Base-by-base conservation (phyloP, 2,888 invertebrate genomes). In the Andrena camellia region DNA sequence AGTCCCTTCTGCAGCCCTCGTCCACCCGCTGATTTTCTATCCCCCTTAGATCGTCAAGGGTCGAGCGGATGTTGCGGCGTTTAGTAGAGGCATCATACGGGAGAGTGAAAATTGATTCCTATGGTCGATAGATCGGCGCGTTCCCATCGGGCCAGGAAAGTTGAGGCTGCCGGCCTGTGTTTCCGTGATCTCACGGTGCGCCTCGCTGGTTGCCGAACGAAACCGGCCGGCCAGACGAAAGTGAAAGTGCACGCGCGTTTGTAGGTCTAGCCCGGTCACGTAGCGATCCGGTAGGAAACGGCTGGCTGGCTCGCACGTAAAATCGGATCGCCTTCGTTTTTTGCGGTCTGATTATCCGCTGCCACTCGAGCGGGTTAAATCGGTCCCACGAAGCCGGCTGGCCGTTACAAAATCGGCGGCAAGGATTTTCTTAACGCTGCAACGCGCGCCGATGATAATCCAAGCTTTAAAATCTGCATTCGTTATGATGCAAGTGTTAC, bases 231-330 rank as follows among this genome's bases (percentile, higher is more conserved):
- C 23, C n/a, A 13, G 52, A 73, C 50, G 77, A 86, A 83, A 86
- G 81, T 78, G 83, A 86, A 86, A 86, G 86, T 77, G 48, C 64
- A 62, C 23, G 23, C 48, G 59, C 29, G 63, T 59, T 66, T 63
- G 50, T 54, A 59, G 68, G 33, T 59, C 50, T 62, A 69, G 20
- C 42, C 20, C 60, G 67, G 60, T 66, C 67, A 70, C 60, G 26
- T 26, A 23, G n/a, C 64, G 54, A 68, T 59, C 60, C 4, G 52
- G 72, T 52, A 63, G 62, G 73, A 54, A 86, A 86, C 69, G 48
- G n/a, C 17, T 73, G 31, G 29, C 17, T 59, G 50, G 26, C n/a
- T 74, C 69, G 69, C 59, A 0, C 50, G 69, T 69, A 60, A 48
- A 69, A 67, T 79, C 70, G 17, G 20, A 78, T 72, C 78, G 31